phyloP scores from a whole-genome alignment of 2,888 invertebrate species.

The Conistra vaccinii region DNA sequence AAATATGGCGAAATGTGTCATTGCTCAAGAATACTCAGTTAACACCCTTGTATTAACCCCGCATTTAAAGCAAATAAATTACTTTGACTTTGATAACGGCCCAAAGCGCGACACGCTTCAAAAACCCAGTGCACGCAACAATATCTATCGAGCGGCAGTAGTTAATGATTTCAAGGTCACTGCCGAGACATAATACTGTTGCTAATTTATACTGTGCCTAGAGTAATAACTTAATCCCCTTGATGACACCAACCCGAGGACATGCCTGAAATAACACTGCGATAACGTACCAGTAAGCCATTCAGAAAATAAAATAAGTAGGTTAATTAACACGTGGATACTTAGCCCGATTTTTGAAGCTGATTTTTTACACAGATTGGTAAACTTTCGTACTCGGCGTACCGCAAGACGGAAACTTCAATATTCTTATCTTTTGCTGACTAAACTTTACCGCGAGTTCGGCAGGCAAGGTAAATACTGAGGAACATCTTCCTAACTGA shows the following conservation, averaged over 20 bases:
- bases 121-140: no score
- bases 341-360: conserved; percentile 16
- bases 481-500: conserved; percentile 12
- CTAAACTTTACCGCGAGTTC: conserved; percentile 28
- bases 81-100: no score
- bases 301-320: conserved; percentile 26
- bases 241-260: neutral
- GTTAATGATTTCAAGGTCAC: no score
- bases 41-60: no score
- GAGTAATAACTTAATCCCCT: conserved; percentile 1
- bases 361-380: conserved; percentile 40
- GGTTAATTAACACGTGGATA: conserved; percentile 22
- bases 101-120: no score
- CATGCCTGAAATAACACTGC: conserved; percentile 13
- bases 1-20: no score
- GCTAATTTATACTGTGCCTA: no score
- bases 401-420: conserved; percentile 34
- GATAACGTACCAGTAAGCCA: conserved; percentile 15
- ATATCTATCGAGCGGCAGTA: no score
- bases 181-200: no score
- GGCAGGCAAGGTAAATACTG: conserved; percentile 37
- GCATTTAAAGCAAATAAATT: no score
- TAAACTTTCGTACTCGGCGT: conserved; percentile 35
- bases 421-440: conserved; percentile 52
- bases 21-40: no score